Evolutionary conservation across 2,797 vertebrate genomes (phyloP).

Genomic region (Alfaro cultratus): DNA sequence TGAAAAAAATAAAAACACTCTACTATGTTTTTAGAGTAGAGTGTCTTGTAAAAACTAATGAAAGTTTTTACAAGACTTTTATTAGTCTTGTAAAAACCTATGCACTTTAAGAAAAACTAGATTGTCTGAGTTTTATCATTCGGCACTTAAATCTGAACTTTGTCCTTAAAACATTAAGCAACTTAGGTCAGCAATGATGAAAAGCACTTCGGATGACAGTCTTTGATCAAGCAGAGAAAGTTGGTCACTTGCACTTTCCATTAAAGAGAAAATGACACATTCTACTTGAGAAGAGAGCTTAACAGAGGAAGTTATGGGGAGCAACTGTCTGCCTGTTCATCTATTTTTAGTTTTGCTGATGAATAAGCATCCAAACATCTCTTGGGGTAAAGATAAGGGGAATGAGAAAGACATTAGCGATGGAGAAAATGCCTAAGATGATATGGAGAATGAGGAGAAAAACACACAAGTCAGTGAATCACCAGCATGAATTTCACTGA

Average conservation of each 20-base stretch:
- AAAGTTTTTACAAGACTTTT: too few species aligned
- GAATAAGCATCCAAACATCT: conserved; percentile 49
- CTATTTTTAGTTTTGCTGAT: conserved; percentile 21
- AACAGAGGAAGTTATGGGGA: conserved; percentile 7
- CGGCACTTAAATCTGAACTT: not conserved
- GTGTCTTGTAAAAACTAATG: too few species aligned
- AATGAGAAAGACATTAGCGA: conserved; percentile 52
- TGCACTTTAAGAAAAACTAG: not conserved
- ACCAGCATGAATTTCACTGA: conserved; percentile 40
- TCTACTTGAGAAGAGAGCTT: conserved; percentile 12
- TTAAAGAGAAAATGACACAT: conserved; percentile 24
- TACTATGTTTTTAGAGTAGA: too few species aligned
- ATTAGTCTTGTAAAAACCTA: not conserved
- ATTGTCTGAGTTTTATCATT: not conserved
- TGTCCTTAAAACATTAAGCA: not conserved
- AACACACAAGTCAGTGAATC: conserved; percentile 49
- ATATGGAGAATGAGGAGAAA: conserved; percentile 28
- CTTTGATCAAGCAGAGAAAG: conserved; percentile 27
- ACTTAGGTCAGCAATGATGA: not conserved
- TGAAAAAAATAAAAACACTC: not conserved
- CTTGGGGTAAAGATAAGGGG: conserved; percentile 28
- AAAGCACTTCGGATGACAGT: conserved; percentile 6
- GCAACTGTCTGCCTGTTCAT: not conserved
- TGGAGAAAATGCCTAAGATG: conserved; percentile 23
- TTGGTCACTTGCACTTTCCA: conserved; percentile 30